These are phyloP conservation scores for Liparis tanakae DNA, from an alignment of 2,797 vertebrate genomes.

Conservation along the genomic window DNA sequence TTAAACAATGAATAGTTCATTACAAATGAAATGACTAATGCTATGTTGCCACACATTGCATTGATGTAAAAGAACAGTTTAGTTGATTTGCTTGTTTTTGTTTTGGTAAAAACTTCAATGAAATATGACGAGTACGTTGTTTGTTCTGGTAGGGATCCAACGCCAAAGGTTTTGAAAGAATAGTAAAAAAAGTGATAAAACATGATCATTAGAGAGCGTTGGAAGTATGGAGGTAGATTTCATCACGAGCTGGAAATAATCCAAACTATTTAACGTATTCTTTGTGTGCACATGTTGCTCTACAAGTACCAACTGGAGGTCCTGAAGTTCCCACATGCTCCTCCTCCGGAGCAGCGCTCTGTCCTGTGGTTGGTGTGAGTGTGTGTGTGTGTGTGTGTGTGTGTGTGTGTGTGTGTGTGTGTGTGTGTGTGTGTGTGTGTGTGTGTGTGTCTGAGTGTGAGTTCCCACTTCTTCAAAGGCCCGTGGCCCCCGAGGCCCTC, in stretches of 20 bases:
- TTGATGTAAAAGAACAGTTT: too few relatives aligned
- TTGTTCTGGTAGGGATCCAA: not conserved
- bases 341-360: constrained; percentile 21
- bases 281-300: not conserved
- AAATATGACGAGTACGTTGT: not conserved
- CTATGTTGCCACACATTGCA: too few relatives aligned
- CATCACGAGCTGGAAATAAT: not conserved
- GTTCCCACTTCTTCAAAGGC: constrained; percentile 72
- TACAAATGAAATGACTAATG: not conserved
- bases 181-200: not conserved
- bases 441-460: constrained; percentile 56
- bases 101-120: not conserved
- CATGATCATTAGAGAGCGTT: not conserved
- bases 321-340: constrained; percentile 28
- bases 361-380: constrained; percentile 20
- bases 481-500: constrained; percentile 52
- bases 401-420: constrained; percentile 43
- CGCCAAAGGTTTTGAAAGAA: not conserved
- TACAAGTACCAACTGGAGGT: constrained; percentile 10
- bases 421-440: too few relatives aligned
- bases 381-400: too few relatives aligned
- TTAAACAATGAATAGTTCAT: constrained; percentile 4
- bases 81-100: not conserved
- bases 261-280: not conserved
- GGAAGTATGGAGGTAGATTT: not conserved